phyloP scores from a whole-genome alignment of 2,113 vertebrate genomes.

The Isichthys henryi region DNA sequence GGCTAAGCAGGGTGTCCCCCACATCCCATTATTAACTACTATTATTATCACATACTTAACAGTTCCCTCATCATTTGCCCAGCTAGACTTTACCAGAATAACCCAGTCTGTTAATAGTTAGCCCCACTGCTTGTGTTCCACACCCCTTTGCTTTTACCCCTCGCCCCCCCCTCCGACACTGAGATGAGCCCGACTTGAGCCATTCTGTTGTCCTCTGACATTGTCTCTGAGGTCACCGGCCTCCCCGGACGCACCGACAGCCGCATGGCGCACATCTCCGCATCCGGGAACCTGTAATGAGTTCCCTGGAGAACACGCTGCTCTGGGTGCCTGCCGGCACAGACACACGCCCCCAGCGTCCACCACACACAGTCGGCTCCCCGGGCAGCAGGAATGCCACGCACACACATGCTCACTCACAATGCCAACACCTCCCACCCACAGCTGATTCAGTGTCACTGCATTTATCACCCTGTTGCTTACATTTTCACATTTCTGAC shows the following conservation, averaged over 20 bases:
- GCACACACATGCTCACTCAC: not conserved
- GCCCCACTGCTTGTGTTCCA: not conserved
- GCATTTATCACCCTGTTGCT: not conserved
- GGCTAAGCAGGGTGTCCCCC: not conserved
- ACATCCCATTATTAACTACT: not conserved
- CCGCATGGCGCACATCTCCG: constrained; percentile 28
- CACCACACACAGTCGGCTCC: not conserved
- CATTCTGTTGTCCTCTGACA: not conserved
- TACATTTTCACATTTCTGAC: not conserved
- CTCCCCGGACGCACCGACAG: not conserved
- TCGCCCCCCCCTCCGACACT: not conserved
- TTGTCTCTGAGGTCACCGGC: not conserved
- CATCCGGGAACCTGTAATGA: constrained; percentile 46
- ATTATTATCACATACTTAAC: not conserved
- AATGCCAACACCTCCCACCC: not conserved
- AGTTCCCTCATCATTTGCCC: not conserved
- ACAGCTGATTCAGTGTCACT: not conserved
- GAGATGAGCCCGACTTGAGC: not conserved
- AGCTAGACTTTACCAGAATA: not conserved
- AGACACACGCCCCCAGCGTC: not conserved
- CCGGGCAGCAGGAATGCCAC: not conserved
- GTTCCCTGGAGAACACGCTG: constrained; percentile 37
- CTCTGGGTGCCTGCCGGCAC: constrained; percentile 7
- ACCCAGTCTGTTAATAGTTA: not conserved
- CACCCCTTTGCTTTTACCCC: not conserved